These are phyloP conservation scores for Phalera bucephala DNA, from an alignment of 2,888 invertebrate genomes.

Conservation along the genomic window DNA sequence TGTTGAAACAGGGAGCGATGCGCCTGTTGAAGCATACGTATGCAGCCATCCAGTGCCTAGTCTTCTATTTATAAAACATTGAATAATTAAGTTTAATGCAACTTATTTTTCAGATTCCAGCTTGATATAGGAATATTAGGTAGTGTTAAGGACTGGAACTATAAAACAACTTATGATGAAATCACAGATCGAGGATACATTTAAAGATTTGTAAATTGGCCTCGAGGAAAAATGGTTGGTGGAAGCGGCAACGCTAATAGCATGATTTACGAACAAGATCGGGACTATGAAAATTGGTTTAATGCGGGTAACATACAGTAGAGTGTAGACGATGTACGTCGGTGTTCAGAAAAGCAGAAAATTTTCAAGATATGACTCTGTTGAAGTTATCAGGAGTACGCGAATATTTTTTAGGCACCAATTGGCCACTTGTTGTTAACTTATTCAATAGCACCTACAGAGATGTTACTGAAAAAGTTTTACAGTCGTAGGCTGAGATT, in stretches of 20 bases:
- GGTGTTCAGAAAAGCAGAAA: conserved; percentile 78
- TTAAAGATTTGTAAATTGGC: conserved; percentile 65
- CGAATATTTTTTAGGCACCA: conserved; percentile 54
- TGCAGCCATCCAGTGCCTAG: no score
- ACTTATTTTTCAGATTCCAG: no score
- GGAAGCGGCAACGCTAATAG: conserved; percentile 82
- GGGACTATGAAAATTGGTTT: conserved; percentile 78
- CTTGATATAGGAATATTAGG: conserved; percentile 33
- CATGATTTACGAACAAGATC: conserved; percentile 82
- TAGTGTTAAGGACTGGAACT: conserved; percentile 89
- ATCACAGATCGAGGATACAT: conserved; percentile 85
- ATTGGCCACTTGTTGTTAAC: conserved; percentile 70
- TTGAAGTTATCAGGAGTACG: conserved; percentile 31
- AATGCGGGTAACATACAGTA: conserved; percentile 79
- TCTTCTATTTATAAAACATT: conserved; percentile 6
- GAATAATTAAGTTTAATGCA: no score
- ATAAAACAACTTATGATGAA: conserved; percentile 89
- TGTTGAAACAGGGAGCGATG: conserved; percentile 1
- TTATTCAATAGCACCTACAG: conserved; percentile 66
- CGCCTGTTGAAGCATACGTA: conserved; percentile 1
- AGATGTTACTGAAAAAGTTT: conserved; percentile 40
- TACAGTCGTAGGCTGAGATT: conserved; percentile 65
- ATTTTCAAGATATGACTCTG: conserved; percentile 45
- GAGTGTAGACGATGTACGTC: conserved; percentile 71
- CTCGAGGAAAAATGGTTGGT: conserved; percentile 85